Conservation (phyloP, 2,797 vertebrate species). For the Enteromius trimaculatus region DNA sequence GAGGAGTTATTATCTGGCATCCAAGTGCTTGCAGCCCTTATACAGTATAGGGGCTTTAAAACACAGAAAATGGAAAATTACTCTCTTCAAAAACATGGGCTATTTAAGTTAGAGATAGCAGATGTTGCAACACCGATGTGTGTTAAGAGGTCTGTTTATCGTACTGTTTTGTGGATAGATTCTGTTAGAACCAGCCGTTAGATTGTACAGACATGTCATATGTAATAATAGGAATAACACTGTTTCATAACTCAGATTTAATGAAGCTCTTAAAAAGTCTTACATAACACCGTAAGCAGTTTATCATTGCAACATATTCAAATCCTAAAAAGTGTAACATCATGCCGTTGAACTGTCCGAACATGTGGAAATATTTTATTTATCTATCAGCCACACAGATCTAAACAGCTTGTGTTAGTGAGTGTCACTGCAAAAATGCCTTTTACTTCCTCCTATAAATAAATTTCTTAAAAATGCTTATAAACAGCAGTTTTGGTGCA, state of each 20-base stretch:
- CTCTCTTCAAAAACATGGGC: neutral
- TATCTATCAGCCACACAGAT: neutral
- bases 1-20: slow-evolving; percentile 62
- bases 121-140: slow-evolving; percentile 15
- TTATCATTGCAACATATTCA: slow-evolving; percentile 18
- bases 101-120: neutral
- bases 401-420: neutral
- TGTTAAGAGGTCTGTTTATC: neutral
- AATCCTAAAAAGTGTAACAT: neutral
- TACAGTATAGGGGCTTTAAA: neutral
- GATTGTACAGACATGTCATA: neutral
- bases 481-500: neutral
- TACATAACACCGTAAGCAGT: slow-evolving; percentile 13
- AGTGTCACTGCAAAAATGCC: neutral
- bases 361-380: neutral
- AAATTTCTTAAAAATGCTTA: neutral
- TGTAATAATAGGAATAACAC: neutral
- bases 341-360: neutral
- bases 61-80: neutral
- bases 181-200: neutral
- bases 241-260: slow-evolving; percentile 19
- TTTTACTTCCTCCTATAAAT: neutral
- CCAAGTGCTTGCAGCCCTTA: slow-evolving; percentile 50
- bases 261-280: slow-evolving; percentile 4
- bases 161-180: neutral